Conservation (phyloP, 2,888 invertebrate genomes). For the Trissolcus brochymenae region DNA sequence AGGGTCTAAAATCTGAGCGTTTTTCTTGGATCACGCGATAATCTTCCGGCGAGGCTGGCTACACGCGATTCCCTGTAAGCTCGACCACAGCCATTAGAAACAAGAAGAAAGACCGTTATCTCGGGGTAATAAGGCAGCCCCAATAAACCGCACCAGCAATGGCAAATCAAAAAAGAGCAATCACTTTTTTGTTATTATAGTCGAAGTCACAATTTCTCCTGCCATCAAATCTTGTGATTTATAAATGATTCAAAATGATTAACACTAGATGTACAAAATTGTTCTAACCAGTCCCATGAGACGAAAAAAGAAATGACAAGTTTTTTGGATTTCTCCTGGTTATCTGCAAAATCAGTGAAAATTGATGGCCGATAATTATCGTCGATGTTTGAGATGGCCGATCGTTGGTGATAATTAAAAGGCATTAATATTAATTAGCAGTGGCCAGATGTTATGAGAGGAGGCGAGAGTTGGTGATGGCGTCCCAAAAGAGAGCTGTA, state of each 20-base stretch:
- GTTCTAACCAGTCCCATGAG: too few relatives aligned
- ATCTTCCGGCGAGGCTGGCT: conserved; percentile 60
- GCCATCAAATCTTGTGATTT: conserved; percentile 25
- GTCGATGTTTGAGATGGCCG: neutral
- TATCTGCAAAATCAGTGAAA: neutral
- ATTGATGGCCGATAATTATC: neutral
- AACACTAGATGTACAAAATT: too few relatives aligned
- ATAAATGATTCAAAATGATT: neutral
- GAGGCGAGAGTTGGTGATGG: conserved; percentile 12
- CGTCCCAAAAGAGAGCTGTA: conserved; percentile 38
- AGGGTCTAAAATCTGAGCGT: conserved; percentile 44
- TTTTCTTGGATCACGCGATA: conserved; percentile 61
- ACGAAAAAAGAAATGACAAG: too few relatives aligned
- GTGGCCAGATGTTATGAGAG: conserved; percentile 1
- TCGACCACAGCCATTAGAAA: conserved; percentile 58
- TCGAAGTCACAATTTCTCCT: conserved; percentile 41
- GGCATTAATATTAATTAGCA: conserved; percentile 12
- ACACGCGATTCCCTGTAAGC: conserved; percentile 58
- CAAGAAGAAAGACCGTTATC: conserved; percentile 59
- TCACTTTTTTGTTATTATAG: conserved; percentile 29
- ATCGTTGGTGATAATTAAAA: conserved; percentile 3
- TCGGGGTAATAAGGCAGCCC: conserved; percentile 37
- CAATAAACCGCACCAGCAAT: conserved; percentile 46
- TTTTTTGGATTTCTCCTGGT: too few relatives aligned
- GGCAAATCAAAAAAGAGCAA: conserved; percentile 14